Percentiles rank a stretch among this genome's conserved stretches.
Evolutionary conservation across 2,113 vertebrate species (phyloP).

Genomic region (Chascanopsetta lugubris): DNA sequence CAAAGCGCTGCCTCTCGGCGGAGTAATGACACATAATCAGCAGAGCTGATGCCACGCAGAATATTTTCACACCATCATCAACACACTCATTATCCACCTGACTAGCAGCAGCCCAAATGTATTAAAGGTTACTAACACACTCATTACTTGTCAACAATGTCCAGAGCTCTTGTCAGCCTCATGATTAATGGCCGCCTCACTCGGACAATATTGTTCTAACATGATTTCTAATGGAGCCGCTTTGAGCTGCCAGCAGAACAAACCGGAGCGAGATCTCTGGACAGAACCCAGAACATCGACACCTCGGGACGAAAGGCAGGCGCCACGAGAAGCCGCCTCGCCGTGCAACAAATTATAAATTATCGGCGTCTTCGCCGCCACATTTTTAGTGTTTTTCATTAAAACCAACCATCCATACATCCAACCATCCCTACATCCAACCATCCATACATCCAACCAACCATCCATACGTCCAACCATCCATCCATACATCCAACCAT

Average conservation of each 20-base stretch:
- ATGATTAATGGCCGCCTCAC: constrained; percentile 77
- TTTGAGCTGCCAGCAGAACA: constrained; percentile 52
- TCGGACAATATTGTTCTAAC: constrained; percentile 67
- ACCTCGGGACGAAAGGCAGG: constrained; percentile 49
- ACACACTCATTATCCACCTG: constrained; percentile 58
- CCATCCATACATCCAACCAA: too few relatives aligned
- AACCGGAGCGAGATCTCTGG: constrained; percentile 36
- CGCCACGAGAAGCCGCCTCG: neutral
- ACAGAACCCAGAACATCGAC: constrained; percentile 61
- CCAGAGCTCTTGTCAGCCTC: constrained; percentile 70
- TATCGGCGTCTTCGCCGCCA: neutral
- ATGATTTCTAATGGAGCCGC: constrained; percentile 66
- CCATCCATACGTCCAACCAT: too few relatives aligned
- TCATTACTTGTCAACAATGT: constrained; percentile 72
- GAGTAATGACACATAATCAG: constrained; percentile 57
- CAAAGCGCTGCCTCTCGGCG: constrained; percentile 19
- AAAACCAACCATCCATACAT: too few relatives aligned
- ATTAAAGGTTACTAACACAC: constrained; percentile 67
- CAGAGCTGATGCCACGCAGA: constrained; percentile 34
- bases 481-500: too few relatives aligned
- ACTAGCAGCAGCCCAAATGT: constrained; percentile 57
- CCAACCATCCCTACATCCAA: too few relatives aligned
- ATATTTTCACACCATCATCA: constrained; percentile 35
- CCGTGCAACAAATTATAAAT: constrained; percentile 2
- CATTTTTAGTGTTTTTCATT: constrained; percentile 17